Percentiles rank a stretch among this genome's conserved stretches.
Evolutionary conservation across 2,113 vertebrate species (phyloP).

Genomic region (Tachysurus fulvidraco): DNA sequence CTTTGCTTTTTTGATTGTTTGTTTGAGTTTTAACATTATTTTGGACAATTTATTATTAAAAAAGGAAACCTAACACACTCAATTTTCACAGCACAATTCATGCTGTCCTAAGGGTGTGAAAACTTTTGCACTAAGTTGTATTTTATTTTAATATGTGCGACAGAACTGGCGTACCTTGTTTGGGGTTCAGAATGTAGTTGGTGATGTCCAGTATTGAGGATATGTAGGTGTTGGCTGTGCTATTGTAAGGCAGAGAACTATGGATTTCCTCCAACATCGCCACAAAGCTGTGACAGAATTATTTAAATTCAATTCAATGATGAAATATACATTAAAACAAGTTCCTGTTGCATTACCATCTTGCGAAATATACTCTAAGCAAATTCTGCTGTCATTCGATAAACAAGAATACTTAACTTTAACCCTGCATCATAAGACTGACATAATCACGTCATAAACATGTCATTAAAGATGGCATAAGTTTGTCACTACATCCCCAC

Average conservation of each 20-base stretch:
- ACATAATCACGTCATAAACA: not conserved
- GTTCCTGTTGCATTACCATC: not conserved
- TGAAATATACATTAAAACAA: not conserved
- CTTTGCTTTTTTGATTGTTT: not conserved
- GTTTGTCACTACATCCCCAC: not conserved
- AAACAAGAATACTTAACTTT: not conserved
- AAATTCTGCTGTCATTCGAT: not conserved
- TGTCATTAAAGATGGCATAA: not conserved
- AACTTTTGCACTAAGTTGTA: not conserved
- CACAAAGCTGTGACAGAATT: slow-evolving; percentile 63
- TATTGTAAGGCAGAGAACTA: slow-evolving; percentile 61
- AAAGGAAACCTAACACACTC: not conserved
- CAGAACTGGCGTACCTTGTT: slow-evolving; percentile 62
- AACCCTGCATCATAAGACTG: not conserved
- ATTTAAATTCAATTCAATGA: slow-evolving; percentile 24
- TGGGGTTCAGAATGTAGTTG: slow-evolving; percentile 57
- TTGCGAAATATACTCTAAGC: not conserved
- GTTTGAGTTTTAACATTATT: not conserved
- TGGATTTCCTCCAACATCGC: slow-evolving; percentile 61
- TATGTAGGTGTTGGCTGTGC: slow-evolving; percentile 55
- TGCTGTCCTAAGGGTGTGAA: not conserved
- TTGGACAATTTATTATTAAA: not conserved
- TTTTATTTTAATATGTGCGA: not conserved
- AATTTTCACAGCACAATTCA: not conserved
- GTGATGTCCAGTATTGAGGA: slow-evolving; percentile 61